Conservation (phyloP, 2,888 invertebrate species). For the Amblyjoppa proteus region DNA sequence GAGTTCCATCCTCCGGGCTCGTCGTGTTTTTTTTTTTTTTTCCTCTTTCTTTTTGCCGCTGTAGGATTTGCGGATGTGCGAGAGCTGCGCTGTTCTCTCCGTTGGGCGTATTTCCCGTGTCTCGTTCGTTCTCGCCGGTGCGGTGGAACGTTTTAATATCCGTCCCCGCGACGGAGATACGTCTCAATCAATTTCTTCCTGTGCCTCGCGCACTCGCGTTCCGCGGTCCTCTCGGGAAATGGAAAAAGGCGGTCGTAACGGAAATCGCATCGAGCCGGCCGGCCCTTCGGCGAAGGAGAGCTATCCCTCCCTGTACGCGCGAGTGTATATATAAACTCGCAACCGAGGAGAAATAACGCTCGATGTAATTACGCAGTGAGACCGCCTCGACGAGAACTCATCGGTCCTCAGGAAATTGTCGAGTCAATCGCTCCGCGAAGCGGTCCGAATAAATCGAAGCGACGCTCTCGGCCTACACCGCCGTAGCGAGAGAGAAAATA, state of each 20-base stretch:
- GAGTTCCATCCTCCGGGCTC: constrained; percentile 19
- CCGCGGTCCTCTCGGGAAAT: constrained; percentile 67
- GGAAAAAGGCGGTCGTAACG: constrained; percentile 68
- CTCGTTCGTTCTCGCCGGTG: constrained; percentile 30
- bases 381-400: constrained; percentile 40
- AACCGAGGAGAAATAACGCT: constrained; percentile 49
- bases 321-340: constrained; percentile 6
- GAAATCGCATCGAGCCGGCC: constrained; percentile 65
- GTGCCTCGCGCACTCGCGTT: constrained; percentile 46
- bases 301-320: constrained; percentile 19
- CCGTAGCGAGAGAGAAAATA: background rate
- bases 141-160: constrained; percentile 77
- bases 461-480: background rate
- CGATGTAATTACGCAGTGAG: constrained; percentile 60
- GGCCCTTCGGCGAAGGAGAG: constrained; percentile 46
- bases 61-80: constrained; percentile 10
- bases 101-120: constrained; percentile 21
- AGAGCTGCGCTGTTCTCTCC: background rate
- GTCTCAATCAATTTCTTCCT: constrained; percentile 79
- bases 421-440: constrained; percentile 10
- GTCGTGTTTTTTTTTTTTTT: constrained; percentile 7
- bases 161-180: constrained; percentile 75
- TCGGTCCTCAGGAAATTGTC: constrained; percentile 49
- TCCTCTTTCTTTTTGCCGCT: constrained; percentile 10
- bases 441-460: constrained; percentile 18